Base-by-base conservation (phyloP, 2,113 vertebrate genomes). In the Mola mola region DNA sequence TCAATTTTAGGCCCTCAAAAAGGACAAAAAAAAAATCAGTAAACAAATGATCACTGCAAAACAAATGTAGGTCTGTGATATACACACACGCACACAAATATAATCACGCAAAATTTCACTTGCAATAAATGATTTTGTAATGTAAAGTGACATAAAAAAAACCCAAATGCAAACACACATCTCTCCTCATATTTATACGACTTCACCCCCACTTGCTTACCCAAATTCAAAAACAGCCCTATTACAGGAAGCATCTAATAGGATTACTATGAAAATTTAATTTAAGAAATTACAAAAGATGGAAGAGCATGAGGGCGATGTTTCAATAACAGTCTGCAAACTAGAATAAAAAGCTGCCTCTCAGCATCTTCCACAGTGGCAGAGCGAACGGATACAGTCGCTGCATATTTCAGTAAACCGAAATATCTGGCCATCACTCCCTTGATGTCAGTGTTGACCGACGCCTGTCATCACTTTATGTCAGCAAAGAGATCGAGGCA, bases 1-100 rank as follows among this genome's bases (percentile, higher is more conserved):
- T 48, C 62, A 46, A 73, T 55, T 66, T 59, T 40, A 48, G 50
- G 61, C 53, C 58, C 49, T 53, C 42, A 62, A 31, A 48, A 19
- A 56, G 31, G 53, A 52, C 21, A 26, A 28, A 26, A 40, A 19
- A 15, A 11, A 26, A 9, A 11, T 22, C 48, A 5, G 46, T 5
- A 9, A 29, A 9, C 6, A 15, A 16, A 7, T 28, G 5, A 68
- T 22, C 33, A 41, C 44, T 8, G 50, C 65, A 75, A 64, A 63
- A 57, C 43, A 55, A 57, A 20, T 40, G 22, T 29, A 24, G 1
- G 10, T 46, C n/a, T 4, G 8, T 13, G 16, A 47, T 3, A 19
- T 10, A 36, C 19, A 36, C 17, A 60, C 28, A 38, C 33, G 33
- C 65, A 41, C 50, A 20, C 28, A 3, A 59, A 19, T 29, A 34